phyloP scores from a whole-genome alignment of 2,888 invertebrate genomes.

The Iphiclides podalirius region DNA sequence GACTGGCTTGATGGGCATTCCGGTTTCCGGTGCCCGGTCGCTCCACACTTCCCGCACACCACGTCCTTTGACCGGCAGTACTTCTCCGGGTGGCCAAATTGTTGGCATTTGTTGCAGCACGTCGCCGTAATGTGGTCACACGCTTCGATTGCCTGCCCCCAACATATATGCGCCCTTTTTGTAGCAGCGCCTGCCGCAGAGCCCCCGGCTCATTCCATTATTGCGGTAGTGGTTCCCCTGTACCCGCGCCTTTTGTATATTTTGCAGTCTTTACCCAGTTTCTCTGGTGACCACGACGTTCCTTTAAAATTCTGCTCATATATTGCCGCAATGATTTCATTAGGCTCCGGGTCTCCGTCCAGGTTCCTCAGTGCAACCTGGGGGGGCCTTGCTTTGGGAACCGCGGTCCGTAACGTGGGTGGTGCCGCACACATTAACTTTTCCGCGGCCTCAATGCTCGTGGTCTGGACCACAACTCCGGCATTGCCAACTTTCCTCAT shows the following conservation, averaged over 20 bases:
- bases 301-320: conserved; percentile 21
- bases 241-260: background rate
- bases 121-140: conserved; percentile 24
- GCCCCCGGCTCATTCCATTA: conserved; percentile 24
- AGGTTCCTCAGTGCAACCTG: background rate
- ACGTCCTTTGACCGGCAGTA: conserved; percentile 25
- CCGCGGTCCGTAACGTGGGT: background rate
- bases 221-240: background rate
- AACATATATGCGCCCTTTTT: conserved; percentile 11
- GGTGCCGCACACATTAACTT: background rate
- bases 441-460: background rate
- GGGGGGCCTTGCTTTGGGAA: conserved; percentile 2
- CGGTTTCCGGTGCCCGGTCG: background rate
- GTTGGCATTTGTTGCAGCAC: conserved; percentile 36
- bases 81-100: conserved; percentile 39
- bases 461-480: conserved; percentile 6
- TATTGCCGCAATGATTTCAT: conserved; percentile 1
- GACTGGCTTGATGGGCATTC: background rate
- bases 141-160: conserved; percentile 6
- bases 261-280: background rate
- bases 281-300: background rate
- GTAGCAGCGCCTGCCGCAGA: conserved; percentile 1
- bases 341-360: background rate
- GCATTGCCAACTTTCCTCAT: background rate
- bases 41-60: background rate